Evolutionary conservation across 2,113 vertebrate species (phyloP).

Genomic region (Carassius gibelio): DNA sequence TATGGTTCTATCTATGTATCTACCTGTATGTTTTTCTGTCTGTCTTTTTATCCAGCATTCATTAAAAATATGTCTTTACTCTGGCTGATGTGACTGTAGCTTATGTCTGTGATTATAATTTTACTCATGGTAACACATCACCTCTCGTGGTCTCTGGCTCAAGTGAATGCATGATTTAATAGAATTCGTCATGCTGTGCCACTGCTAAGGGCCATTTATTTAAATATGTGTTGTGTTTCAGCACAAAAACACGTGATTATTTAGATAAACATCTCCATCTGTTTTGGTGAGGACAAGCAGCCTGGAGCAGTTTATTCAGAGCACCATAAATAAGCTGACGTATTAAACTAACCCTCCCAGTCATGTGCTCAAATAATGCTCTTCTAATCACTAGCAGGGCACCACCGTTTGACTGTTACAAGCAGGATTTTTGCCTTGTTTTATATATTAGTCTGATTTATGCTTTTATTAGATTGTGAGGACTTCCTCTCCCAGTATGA

Average conservation of each 20-base stretch:
- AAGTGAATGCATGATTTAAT: not conserved
- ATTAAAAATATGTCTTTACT: too few species aligned
- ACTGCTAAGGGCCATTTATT: not conserved
- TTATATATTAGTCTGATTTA: constrained; percentile 35
- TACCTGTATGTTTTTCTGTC: too few species aligned
- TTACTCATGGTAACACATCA: not conserved
- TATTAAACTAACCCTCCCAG: constrained; percentile 1
- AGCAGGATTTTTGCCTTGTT: not conserved
- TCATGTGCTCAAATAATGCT: constrained; percentile 11
- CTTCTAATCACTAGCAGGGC: constrained; percentile 20
- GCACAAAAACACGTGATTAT: not conserved
- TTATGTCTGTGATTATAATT: too few species aligned
- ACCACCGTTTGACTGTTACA: not conserved
- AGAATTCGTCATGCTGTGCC: not conserved
- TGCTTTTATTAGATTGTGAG: constrained; percentile 29
- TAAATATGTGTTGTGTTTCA: not conserved
- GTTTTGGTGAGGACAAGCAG: not conserved
- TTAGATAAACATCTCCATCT: not conserved
- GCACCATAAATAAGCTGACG: not conserved
- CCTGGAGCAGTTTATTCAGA: constrained; percentile 16
- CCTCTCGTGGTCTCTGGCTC: not conserved
- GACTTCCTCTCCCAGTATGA: not conserved
- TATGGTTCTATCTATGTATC: too few species aligned
- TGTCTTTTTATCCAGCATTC: too few species aligned
- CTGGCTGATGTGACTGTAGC: too few species aligned